Base-by-base conservation (phyloP, 2,888 invertebrate species). In the Lamproptera curius region DNA sequence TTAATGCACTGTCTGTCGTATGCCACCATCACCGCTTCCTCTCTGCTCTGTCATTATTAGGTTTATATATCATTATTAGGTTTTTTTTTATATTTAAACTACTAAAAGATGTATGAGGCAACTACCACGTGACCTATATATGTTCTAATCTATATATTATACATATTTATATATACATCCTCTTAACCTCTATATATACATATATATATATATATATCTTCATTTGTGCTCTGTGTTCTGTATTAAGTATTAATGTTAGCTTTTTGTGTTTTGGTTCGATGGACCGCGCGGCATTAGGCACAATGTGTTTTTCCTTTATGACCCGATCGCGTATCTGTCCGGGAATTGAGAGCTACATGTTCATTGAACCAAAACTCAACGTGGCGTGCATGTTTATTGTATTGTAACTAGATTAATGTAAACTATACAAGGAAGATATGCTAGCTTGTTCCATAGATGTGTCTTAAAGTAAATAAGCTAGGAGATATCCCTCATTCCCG, bases 1-100 rank as follows among this genome's bases (percentile, higher is more conserved):
- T 88, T 88, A 86, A 87, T 87, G 87, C 87, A 87, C 87, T 87
- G 86, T 87, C 87, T 87, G 86, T 87, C 87, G 86, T 87, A 87
- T 87, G 87, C 86, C 87, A 88, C 86, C 86, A 87, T 88, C 87
- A 87, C 87, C 86, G 88, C 88, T 86, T 88, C 88, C 87, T 87
- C 85, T 88, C 82, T 86, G 89, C 89, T 89, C 89, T 88, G 80
- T 89, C 89, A 89, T 89, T 85, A 83, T 73, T 85, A 86, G 85
- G 85, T 84, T 76, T 64, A 64, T 86, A 78, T 85, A 83, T 84
- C 80, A 83, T 84, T 75, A 78, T 68, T 78, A 79, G 83, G 82
- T 78, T 80, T 28, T n/a, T n/a, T n/a, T n/a, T 77, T 80, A 76
- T 76, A 76, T 79, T 76, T 73, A 28, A 28, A 72, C 62, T 20